These are phyloP conservation scores for Dromococcyx pavoninus DNA, from an alignment of 2,797 vertebrate genomes.

Conservation along the genomic window DNA sequence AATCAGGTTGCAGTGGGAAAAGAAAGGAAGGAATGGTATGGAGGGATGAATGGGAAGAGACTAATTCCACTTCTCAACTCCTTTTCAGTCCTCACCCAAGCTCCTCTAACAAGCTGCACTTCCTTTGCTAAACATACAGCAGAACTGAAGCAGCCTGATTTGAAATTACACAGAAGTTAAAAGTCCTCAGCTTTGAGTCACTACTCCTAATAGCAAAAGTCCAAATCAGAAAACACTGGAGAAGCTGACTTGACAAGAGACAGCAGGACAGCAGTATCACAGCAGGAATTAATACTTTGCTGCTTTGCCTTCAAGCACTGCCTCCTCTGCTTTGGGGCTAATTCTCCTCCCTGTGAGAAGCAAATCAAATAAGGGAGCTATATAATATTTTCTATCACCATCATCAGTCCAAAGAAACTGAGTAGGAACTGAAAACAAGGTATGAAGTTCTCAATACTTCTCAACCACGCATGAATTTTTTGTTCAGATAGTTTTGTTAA, in stretches of 20 bases:
- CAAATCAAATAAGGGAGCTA: background rate
- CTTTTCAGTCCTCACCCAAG: background rate
- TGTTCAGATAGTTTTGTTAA: background rate
- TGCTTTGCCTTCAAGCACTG: background rate
- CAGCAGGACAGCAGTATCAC: background rate
- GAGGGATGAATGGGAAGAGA: background rate
- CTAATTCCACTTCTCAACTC: background rate
- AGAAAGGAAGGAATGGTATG: background rate
- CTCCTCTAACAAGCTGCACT: background rate
- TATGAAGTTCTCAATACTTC: background rate
- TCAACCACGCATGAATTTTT: background rate
- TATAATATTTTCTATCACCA: background rate
- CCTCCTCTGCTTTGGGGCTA: background rate
- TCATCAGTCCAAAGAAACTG: background rate
- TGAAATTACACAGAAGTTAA: background rate
- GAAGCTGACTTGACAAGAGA: background rate
- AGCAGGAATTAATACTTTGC: background rate
- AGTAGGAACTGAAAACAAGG: background rate
- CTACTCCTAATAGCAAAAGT: background rate
- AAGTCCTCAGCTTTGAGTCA: background rate
- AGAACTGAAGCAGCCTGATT: background rate
- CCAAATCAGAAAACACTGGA: background rate
- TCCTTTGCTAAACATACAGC: background rate
- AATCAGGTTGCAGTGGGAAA: background rate
- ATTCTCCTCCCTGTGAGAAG: background rate